phyloP scores from a whole-genome alignment of 1,140 invertebrate genomes.

The Euura lappo region DNA sequence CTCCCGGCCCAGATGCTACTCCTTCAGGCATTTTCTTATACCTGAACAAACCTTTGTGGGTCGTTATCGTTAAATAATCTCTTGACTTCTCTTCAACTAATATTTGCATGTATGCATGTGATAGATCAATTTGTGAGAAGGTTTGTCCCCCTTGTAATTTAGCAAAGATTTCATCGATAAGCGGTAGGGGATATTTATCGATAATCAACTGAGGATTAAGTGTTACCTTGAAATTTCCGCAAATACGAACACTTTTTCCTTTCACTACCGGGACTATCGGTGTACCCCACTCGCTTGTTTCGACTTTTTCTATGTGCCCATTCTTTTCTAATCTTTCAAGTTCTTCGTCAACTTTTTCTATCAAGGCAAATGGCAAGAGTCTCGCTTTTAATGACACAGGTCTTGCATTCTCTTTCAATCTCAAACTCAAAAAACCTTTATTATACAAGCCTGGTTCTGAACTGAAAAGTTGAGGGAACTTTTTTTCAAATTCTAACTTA shows the following conservation, averaged over 20 bases:
- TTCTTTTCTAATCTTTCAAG: conserved; percentile 33
- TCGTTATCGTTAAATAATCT: conserved; percentile 37
- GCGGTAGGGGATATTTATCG: conserved; percentile 5
- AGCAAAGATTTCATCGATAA: conserved; percentile 15
- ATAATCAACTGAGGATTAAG: conserved; percentile 2
- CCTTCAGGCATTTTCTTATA: conserved; percentile 59
- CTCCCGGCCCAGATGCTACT: conserved; percentile 29
- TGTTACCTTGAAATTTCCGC: conserved; percentile 9
- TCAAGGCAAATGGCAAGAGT: conserved; percentile 36
- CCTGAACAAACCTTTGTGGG: conserved; percentile 54
- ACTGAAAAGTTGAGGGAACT: not conserved
- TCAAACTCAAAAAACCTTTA: not conserved
- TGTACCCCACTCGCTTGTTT: conserved; percentile 48
- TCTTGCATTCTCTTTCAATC: not conserved
- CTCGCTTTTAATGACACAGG: conserved; percentile 14
- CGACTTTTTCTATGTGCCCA: conserved; percentile 45
- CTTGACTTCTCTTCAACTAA: conserved; percentile 27
- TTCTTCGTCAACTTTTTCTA: conserved; percentile 35
- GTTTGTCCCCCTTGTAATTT: not conserved
- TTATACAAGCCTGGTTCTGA: not conserved
- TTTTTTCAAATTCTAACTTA: not conserved
- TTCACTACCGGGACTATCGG: conserved; percentile 49
- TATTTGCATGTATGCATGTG: conserved; percentile 6
- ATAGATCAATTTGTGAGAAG: conserved; percentile 5
- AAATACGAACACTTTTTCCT: conserved; percentile 8